These are phyloP conservation scores for Syrphus vitripennis DNA, from an alignment of 2,888 invertebrate species.

Conservation along the genomic window DNA sequence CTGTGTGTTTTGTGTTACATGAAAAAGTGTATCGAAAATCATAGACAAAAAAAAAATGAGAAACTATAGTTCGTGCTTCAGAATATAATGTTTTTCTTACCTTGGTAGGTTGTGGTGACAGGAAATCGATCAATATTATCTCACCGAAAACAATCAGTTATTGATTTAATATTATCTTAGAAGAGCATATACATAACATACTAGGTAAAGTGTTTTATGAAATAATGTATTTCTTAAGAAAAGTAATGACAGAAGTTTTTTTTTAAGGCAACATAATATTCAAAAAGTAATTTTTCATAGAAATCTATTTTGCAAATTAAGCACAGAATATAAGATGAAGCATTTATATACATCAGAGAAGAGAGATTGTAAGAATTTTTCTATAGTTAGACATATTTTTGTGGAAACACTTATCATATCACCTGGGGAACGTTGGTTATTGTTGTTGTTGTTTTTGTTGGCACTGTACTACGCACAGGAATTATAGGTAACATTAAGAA, in stretches of 20 bases:
- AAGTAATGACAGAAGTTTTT: background rate
- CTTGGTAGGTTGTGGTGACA: constrained; percentile 4
- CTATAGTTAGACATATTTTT: background rate
- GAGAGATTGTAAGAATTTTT: background rate
- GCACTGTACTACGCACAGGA: constrained; percentile 37
- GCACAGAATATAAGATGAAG: background rate
- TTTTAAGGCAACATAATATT: background rate
- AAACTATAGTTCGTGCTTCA: background rate
- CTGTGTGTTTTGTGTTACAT: background rate
- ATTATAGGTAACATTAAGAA: constrained; percentile 57
- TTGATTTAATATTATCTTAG: background rate
- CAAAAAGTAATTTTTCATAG: background rate
- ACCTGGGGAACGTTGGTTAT: constrained; percentile 49
- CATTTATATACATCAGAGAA: background rate
- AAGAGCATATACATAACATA: background rate
- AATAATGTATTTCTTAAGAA: background rate
- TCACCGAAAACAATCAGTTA: background rate
- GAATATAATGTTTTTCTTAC: constrained; percentile 16
- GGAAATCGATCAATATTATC: constrained; percentile 5
- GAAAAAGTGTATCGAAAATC: constrained; percentile 12
- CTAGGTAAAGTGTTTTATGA: background rate
- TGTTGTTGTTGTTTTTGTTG: constrained; percentile 8
- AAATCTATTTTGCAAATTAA: background rate
- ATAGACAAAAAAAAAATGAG: background rate
- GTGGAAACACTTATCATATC: constrained; percentile 55